Evolutionary conservation across 1,140 invertebrate species (phyloP), one percentile per base, ranked within the genome.

Genomic region (Limonius californicus): DNA sequence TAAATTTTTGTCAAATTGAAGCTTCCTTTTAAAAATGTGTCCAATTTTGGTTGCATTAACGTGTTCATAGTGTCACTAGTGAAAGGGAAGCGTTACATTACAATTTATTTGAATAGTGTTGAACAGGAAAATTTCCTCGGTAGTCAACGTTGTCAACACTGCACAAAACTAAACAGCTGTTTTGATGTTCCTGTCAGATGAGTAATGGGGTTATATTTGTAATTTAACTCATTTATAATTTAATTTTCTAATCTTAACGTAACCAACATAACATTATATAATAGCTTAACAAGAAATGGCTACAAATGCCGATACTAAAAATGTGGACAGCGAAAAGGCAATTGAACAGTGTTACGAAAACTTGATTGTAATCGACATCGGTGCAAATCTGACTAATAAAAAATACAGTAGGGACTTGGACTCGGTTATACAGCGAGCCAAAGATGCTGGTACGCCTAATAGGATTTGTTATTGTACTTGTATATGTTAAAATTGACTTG

Each of bases 341-440:
- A 84, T 85, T 82, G 79, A 80, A 60, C 77, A 82, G 54, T 85
- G 83, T 66, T 92, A 90, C 73, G 89, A 93, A 77, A 93, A 93
- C 80, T 90, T 95, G 76, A 90, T 95, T 73, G 85, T 97, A 54
- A 89, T 96, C 35, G 94, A 97, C 77, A 89, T 94, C 64, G 94
- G 94, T 72, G 93, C 94, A 14, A 97, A 97, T 86, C 81, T 98
- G 68, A 95, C 92, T 2, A 97, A 97, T 81, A 95, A 95, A 77
- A 96, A 96, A 76, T 97, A 92, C 78, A 84, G 85, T 71, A 85
- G 92, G 75, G 95, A 97, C 83, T 81, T 96, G 71, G 92, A 97
- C 80, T 90, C 91, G 64, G 95, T 98, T 2, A 82, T 98, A 61
- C 88, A 94, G 78, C 83, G 94, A 77, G 93, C 94, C 62, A 92